These are phyloP conservation scores for Eretmochelys imbricata DNA, from an alignment of 2,113 vertebrate species.

Conservation along the genomic window DNA sequence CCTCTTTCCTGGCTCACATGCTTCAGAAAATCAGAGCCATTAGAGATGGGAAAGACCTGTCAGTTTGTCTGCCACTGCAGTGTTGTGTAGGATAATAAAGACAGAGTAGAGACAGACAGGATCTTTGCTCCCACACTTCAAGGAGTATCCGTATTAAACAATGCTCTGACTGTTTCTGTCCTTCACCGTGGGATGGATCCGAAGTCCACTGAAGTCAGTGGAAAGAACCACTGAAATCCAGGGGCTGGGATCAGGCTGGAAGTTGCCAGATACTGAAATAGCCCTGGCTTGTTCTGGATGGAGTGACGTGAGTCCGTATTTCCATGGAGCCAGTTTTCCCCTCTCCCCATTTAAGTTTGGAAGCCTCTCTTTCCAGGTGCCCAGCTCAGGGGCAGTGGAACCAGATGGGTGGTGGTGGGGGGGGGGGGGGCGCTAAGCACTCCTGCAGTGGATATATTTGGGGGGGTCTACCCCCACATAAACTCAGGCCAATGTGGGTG, in stretches of 20 bases:
- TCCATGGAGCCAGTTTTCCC: not conserved
- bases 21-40: slow-evolving; percentile 34
- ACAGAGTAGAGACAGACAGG: not conserved
- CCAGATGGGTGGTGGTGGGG: no score
- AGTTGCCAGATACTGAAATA: not conserved
- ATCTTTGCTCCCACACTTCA: not conserved
- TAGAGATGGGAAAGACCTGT: slow-evolving; percentile 18
- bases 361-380: not conserved
- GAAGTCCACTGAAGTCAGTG: fast-evolving
- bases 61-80: not conserved
- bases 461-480: not conserved
- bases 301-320: not conserved
- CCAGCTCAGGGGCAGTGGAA: no score
- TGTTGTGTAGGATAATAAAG: slow-evolving; percentile 15
- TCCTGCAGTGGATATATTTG: not conserved
- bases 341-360: not conserved
- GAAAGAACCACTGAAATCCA: fast-evolving
- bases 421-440: no score
- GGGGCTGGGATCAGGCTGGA: not conserved
- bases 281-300: not conserved
- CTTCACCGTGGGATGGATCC: not conserved
- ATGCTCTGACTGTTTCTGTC: not conserved
- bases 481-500: not conserved
- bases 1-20: slow-evolving; percentile 30
- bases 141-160: not conserved